Percentiles rank a stretch among this genome's conserved stretches.
Evolutionary conservation across 1,140 invertebrate species (phyloP).

Genomic region (Panagrolaimus sp.): DNA sequence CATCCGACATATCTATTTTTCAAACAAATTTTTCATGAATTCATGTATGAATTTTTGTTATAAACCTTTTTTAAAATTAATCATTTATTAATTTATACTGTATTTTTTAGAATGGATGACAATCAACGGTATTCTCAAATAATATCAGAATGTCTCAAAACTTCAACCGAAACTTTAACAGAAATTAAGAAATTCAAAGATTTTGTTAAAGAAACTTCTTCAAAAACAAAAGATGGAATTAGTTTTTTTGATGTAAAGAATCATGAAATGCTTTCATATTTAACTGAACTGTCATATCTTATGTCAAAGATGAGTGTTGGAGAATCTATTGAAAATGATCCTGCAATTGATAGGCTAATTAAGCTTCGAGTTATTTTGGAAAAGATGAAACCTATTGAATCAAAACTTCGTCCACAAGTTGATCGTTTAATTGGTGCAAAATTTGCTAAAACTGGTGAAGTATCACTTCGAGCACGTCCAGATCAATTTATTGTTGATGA

Average conservation of each 20-base stretch:
- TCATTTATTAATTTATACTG: no score
- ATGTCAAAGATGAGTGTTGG: conserved; percentile 71
- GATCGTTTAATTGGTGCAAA: conserved; percentile 77
- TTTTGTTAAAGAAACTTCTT: conserved; percentile 8
- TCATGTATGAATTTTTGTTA: no score
- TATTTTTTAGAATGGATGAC: not conserved
- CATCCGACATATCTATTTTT: no score
- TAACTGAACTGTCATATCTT: conserved; percentile 77
- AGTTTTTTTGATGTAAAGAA: conserved; percentile 90
- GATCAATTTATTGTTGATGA: conserved; percentile 69
- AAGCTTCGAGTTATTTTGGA: conserved; percentile 84
- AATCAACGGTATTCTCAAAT: conserved; percentile 12
- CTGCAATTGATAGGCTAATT: conserved; percentile 75
- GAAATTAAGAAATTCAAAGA: conserved; percentile 19
- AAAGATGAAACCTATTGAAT: conserved; percentile 86
- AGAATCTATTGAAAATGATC: conserved; percentile 72
- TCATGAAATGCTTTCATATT: conserved; percentile 80
- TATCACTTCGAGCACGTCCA: conserved; percentile 77
- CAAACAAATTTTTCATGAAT: no score
- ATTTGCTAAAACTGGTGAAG: conserved; percentile 60
- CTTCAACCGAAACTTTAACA: conserved; percentile 21
- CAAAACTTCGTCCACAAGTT: conserved; percentile 91
- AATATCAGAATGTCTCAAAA: conserved; percentile 17
- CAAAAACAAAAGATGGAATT: conserved; percentile 67
- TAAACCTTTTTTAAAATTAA: no score